Base-by-base conservation (phyloP, 2,888 invertebrate species). In the Adelphocoris suturalis region DNA sequence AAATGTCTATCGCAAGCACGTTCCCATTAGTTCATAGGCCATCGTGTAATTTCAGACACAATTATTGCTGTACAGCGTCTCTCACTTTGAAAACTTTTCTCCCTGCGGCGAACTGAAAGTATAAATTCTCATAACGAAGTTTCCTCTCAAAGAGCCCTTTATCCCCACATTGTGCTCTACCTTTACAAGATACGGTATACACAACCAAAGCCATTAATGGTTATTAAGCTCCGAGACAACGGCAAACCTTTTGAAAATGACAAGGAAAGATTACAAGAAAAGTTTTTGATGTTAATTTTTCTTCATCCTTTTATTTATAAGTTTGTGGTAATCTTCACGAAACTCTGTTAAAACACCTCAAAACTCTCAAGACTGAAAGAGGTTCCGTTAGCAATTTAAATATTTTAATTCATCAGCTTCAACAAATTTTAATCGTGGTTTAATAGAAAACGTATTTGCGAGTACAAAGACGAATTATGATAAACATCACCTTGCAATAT, bases 91-190 rank as follows among this genome's bases (percentile, higher is more conserved):
- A 4, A 68, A 68, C 68, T 68, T 68, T 68, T 68, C 23, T 68
- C 68, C 68, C 1, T 7, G 27, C 68, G 68, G 68, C n/a, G 27
- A 68, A 68, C 68, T 68, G 23, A 68, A 78, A 78, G 47, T 78
- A 78, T 78, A 19, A 78, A 46, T 78, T 78, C 47, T 78, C 78
- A 78, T 78, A 47, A 78, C 78, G 13, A 78, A 78, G 78, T 78
- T 78, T 78, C 37, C 46, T 16, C 27, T 78, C 78, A 46, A 78
- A 46, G 19, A 14, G 46, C 28, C 19, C 19, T 27, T 27, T 23
- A 12, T 23, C 68, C 23, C 23, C 27, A 27, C 68, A 19, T n/a
- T 61, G 27, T 68, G 68, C 19, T 27, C 23, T 12, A 68, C 68
- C 68, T 68, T 23, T 68, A 68, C 27, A 68, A 68, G 68, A 68